Conservation (phyloP, 2,113 vertebrate genomes). For the Festucalex cinctus region DNA sequence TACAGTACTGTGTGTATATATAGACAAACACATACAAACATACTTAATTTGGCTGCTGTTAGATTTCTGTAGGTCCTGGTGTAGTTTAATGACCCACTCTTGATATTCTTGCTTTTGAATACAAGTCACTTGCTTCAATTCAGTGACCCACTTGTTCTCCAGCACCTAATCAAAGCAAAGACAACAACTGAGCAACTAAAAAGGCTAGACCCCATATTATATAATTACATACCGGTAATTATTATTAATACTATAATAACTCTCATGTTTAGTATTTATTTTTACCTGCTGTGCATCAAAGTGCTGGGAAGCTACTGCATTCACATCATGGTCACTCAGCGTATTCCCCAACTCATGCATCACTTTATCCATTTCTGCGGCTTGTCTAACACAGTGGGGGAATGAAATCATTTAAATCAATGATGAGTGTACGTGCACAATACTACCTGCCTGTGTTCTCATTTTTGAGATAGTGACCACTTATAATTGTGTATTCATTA, state of each 20-base stretch:
- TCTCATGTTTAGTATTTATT: background rate
- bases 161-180: conserved; percentile 74
- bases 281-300: conserved; percentile 94
- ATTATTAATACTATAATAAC: background rate
- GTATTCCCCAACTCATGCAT: conserved; percentile 96
- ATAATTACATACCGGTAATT: background rate
- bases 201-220: background rate
- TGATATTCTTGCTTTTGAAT: conserved; percentile 99
- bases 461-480: background rate
- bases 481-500: background rate
- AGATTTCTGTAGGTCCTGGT: conserved; percentile 93
- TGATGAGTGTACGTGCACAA: background rate
- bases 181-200: background rate
- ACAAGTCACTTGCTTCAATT: conserved; percentile 88
- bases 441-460: background rate
- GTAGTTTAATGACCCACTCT: conserved; percentile 95
- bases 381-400: conserved; percentile 75
- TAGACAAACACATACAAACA: conserved; percentile 6
- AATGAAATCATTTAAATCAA: background rate
- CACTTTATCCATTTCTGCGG: conserved; percentile 91
- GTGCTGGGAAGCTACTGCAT: conserved; percentile 90
- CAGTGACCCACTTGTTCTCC: conserved; percentile 94
- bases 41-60: conserved; percentile 90
- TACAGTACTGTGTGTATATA: background rate
- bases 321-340: conserved; percentile 91